Evolutionary conservation across 2,797 vertebrate species (phyloP).

Genomic region (Eulemur mongoz): DNA sequence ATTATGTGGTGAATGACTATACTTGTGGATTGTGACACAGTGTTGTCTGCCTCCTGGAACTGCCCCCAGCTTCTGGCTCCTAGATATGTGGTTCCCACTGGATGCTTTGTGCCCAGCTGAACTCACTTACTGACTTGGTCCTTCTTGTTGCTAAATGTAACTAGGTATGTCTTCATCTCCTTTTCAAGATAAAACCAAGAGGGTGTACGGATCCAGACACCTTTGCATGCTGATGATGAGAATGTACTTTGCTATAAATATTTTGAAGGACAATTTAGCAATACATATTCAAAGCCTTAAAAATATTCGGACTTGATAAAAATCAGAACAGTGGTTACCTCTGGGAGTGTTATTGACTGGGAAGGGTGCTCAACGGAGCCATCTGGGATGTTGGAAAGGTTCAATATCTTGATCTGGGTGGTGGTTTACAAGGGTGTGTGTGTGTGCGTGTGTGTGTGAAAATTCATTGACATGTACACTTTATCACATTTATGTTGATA

Average conservation of each 20-base stretch:
- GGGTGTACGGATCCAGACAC: neutral
- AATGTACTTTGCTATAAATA: neutral
- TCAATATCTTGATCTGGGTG: neutral
- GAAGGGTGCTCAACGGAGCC: neutral
- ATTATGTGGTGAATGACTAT: neutral
- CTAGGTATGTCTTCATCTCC: neutral
- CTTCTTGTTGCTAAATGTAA: neutral
- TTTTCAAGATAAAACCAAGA: slow-evolving; percentile 23
- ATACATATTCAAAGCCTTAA: slow-evolving; percentile 22
- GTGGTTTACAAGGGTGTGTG: neutral
- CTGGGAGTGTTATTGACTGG: neutral
- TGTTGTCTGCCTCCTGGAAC: neutral
- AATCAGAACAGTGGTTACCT: slow-evolving; percentile 2
- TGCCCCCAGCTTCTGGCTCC: neutral
- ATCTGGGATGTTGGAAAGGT: neutral
- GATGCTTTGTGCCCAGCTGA: neutral
- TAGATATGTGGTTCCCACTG: neutral
- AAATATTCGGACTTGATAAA: slow-evolving; percentile 30
- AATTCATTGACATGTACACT: neutral
- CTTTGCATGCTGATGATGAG: neutral
- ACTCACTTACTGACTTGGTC: neutral
- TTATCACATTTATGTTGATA: neutral
- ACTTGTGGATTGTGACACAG: neutral
- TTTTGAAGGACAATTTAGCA: slow-evolving; percentile 17
- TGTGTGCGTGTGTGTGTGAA: neutral